Conservation (phyloP, 2,888 invertebrate genomes). For the Apamea monoglypha region DNA sequence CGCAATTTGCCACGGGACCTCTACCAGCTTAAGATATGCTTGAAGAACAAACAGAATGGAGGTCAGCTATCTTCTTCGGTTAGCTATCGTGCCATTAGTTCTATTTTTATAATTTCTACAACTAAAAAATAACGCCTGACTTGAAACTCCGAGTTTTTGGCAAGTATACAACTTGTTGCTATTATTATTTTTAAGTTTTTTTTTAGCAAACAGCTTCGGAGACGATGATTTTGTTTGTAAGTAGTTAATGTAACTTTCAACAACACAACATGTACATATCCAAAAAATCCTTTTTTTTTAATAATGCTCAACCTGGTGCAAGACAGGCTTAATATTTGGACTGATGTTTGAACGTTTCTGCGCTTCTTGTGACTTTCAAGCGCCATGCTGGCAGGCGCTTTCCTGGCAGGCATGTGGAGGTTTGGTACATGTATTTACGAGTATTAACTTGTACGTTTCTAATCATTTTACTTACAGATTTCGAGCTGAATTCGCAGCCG, state of each 20-base stretch:
- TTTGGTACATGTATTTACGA: neutral
- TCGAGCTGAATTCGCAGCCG: neutral
- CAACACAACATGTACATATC: neutral
- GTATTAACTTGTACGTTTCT: neutral
- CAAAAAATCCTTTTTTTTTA: neutral
- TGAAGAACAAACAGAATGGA: neutral
- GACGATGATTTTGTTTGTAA: neutral
- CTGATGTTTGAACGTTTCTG: neutral
- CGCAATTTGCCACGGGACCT: too few relatives aligned
- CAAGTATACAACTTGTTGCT: slow-evolving; percentile 17
- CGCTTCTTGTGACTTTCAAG: neutral
- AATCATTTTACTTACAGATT: neutral
- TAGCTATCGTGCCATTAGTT: neutral
- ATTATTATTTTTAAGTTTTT: neutral
- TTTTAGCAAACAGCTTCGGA: neutral
- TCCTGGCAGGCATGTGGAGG: neutral
- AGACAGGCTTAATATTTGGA: neutral
- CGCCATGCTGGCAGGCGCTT: slow-evolving; percentile 15
- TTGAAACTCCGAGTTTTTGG: neutral
- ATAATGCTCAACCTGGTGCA: neutral
- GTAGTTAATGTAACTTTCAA: neutral
- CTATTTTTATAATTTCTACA: neutral
- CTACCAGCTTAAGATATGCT: too few relatives aligned
- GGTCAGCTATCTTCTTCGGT: neutral
- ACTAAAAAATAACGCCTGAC: neutral